Evolutionary conservation across 2,797 vertebrate species (phyloP).

Genomic region (Sebastes kiyomatsui): DNA sequence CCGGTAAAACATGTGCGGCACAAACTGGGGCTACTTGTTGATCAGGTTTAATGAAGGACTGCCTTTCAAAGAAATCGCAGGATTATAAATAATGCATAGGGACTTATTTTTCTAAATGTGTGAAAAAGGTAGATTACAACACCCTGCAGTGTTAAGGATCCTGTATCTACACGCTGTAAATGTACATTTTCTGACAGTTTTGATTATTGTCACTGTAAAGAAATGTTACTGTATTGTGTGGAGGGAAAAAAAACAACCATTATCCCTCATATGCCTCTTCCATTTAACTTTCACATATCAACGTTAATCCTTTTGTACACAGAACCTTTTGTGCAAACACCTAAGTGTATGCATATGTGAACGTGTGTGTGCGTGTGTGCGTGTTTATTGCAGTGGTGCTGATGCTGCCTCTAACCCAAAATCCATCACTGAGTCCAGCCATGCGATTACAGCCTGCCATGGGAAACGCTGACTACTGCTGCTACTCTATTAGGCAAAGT

Average conservation of each 20-base stretch:
- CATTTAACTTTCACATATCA: slow-evolving; percentile 45
- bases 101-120: not conserved
- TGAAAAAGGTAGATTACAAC: not conserved
- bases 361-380: slow-evolving; percentile 34
- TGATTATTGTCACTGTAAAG: slow-evolving; percentile 13
- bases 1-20: not conserved
- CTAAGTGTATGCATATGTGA: slow-evolving; percentile 41
- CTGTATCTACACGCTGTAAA: not conserved
- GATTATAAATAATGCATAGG: slow-evolving; percentile 3
- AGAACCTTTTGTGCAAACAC: slow-evolving; percentile 47
- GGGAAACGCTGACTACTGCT: slow-evolving; percentile 83
- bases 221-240: not conserved
- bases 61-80: not conserved
- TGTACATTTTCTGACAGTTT: slow-evolving; percentile 3
- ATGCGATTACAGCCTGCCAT: slow-evolving; percentile 80
- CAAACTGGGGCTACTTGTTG: not conserved
- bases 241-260: not conserved
- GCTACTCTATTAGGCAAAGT: slow-evolving; percentile 85
- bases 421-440: slow-evolving; percentile 83
- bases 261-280: slow-evolving; percentile 29
- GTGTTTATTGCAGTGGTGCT: slow-evolving; percentile 73
- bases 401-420: slow-evolving; percentile 78
- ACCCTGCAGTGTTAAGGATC: not conserved
- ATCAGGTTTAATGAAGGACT: not conserved
- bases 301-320: slow-evolving; percentile 46